A percentile compares a stretch with the other conserved stretches of the same genome.
These are phyloP conservation scores for Varanus komodoensis DNA, from an alignment of 2,113 vertebrate genomes.

Conservation along the genomic window DNA sequence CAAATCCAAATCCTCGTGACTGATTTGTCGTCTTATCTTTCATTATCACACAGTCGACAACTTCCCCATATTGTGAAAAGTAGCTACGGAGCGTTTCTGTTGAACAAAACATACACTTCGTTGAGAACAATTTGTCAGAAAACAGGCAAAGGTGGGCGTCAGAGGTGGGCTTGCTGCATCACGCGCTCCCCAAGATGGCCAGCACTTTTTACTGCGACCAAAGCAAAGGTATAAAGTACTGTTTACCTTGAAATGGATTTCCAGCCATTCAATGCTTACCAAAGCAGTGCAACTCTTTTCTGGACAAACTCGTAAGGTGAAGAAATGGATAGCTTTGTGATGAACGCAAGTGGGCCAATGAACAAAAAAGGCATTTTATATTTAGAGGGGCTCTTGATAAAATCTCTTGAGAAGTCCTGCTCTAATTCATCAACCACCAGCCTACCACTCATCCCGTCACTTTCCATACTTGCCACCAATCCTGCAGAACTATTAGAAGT, in stretches of 20 bases:
- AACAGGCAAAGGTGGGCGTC: too few species aligned
- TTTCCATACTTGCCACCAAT: background rate
- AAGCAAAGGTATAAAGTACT: accelerated
- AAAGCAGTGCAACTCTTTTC: background rate
- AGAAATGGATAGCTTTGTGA: background rate
- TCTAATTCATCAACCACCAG: too few species aligned
- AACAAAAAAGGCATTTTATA: background rate
- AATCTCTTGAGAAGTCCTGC: background rate
- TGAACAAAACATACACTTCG: conserved; percentile 52
- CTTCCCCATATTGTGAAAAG: conserved; percentile 99
- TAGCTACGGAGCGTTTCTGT: conserved; percentile 97
- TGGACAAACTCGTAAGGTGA: background rate
- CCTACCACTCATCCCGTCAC: background rate
- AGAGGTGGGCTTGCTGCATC: background rate
- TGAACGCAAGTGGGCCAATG: background rate
- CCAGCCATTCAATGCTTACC: background rate
- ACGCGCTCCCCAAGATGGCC: background rate
- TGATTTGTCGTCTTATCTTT: conserved; percentile 99
- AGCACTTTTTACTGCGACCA: background rate
- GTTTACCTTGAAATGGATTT: background rate
- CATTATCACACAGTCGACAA: conserved; percentile 99
- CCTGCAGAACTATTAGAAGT: background rate
- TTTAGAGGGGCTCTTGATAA: background rate
- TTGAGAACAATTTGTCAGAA: conserved; percentile 27
- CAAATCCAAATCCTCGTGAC: conserved; percentile 98